A percentile compares a stretch with the other conserved stretches of the same genome.
Evolutionary conservation across 2,797 vertebrate genomes (phyloP).

Genomic region (Melanitta fusca): DNA sequence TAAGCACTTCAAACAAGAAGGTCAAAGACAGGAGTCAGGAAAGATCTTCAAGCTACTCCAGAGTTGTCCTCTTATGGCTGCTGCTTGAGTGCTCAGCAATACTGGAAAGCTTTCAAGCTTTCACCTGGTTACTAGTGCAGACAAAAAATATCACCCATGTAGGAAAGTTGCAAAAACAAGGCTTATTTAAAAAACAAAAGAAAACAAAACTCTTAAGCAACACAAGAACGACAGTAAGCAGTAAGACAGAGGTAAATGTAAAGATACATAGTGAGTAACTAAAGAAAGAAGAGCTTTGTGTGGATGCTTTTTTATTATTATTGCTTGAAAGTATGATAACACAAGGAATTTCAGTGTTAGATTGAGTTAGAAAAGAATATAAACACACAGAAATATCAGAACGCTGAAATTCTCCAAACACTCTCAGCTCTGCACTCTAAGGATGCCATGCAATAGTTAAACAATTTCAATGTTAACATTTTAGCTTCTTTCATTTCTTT

Average conservation of each 20-base stretch:
- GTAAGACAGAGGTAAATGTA: not conserved
- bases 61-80: not conserved
- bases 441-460: not conserved
- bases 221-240: not conserved
- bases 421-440: not conserved
- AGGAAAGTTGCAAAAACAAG: not conserved
- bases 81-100: not conserved
- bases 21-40: not conserved
- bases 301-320: not conserved
- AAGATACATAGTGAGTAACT: not conserved
- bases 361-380: not conserved
- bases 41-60: not conserved
- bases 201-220: not conserved
- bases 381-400: not conserved
- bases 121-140: not conserved
- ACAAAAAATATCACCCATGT: not conserved
- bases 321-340: not conserved
- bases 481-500: not conserved
- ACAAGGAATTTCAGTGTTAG: not conserved
- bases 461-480: not conserved
- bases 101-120: not conserved
- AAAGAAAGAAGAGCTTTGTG: not conserved
- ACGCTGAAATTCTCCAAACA: not conserved
- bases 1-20: not conserved
- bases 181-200: not conserved